Base-by-base conservation (phyloP, 2,888 invertebrate species). In the Elegia similella region DNA sequence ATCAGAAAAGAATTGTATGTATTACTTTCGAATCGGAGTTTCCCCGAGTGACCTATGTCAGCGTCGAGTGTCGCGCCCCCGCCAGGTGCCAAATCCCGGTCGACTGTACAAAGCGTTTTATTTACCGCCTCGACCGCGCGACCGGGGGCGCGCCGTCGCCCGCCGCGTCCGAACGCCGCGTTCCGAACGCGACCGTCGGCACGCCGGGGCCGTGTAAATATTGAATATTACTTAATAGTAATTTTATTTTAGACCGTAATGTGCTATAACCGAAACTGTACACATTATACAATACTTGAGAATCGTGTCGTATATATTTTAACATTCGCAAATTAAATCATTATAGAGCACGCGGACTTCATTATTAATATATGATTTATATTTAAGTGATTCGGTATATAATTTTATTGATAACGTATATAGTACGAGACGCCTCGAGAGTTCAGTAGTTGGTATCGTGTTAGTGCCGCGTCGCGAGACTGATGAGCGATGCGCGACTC, bases 201-300 rank as follows among this genome's bases (percentile, higher is more conserved):
- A 55, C 48, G 60, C 50, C 34, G 16, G 17, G 34, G 15, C 34
- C 38, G 76, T 88, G 88, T 90, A 88, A 86, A 89, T 88, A 89
- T 87, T 83, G 82, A 84, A 87, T 82, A 87, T 86, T 88, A 89
- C 86, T 83, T 84, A 82, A 83, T 88, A 82, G 83, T 89, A 86
- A 87, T 86, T 80, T 86, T 87, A 86, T 86, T 84, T 83, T 89
- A 88, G 87, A 86, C 78, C 83, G 76, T 80, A 78, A 80, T 83
- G 89, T 89, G 89, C 89, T 89, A 88, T 87, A 87, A 83, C 80
- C 80, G 81, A 82, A 75, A 78, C 67, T 78, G 78, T 79, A 77
- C 76, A 72, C 72, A 72, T 71, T 64, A 61, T 67, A 50, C 50
- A 50, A 34, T 50, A 66, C 65, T 65, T 62, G 64, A 67, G 67